Evolutionary conservation across 2,113 vertebrate genomes (phyloP).

Genomic region (Phainopepla nitens): DNA sequence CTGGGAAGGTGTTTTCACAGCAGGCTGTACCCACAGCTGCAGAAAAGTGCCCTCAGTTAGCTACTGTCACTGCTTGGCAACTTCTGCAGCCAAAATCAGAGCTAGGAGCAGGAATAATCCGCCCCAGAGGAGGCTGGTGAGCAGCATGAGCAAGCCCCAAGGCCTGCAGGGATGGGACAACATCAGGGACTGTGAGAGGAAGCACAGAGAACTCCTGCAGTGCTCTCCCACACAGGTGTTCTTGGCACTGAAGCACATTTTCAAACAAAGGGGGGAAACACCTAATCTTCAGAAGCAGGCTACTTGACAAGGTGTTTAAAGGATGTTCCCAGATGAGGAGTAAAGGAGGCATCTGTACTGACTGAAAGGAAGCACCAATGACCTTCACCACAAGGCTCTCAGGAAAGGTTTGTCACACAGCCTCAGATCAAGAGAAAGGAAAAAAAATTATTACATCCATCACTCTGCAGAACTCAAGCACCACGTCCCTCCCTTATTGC

Average conservation of each 20-base stretch:
- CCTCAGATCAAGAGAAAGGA: not conserved
- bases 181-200: not conserved
- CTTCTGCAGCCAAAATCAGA: not conserved
- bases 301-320: not conserved
- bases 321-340: not conserved
- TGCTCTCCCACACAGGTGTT: not conserved
- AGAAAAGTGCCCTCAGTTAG: not conserved
- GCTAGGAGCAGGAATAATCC: not conserved
- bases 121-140: not conserved
- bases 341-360: not conserved
- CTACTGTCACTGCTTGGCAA: not conserved
- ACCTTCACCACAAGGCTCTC: not conserved
- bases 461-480: not conserved
- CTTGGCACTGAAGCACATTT: not conserved
- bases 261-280: not conserved
- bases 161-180: not conserved
- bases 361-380: not conserved
- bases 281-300: not conserved
- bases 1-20: not conserved
- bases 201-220: not conserved
- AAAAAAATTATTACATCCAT: not conserved
- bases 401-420: not conserved
- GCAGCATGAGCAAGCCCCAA: not conserved
- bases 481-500: rapidly evolving
- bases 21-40: not conserved